Evolutionary conservation across 1,140 invertebrate species (phyloP), one percentile per base, ranked within the genome.

Genomic region (Eriocheir sinensis): DNA sequence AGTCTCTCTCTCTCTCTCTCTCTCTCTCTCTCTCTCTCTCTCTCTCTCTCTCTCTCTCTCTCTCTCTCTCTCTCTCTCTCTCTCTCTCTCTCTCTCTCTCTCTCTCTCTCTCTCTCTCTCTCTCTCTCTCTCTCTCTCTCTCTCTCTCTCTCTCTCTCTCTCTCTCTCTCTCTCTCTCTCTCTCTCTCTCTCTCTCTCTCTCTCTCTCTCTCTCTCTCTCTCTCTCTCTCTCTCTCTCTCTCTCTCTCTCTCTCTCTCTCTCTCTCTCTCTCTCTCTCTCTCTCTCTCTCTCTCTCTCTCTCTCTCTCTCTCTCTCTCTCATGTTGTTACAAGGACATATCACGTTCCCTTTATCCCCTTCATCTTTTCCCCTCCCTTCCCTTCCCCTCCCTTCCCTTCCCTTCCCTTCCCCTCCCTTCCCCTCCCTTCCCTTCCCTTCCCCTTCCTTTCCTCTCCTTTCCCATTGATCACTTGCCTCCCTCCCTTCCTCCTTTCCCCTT

Each of bases 231-330:
- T 80, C 60, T 79, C 12, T 89, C 86, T 89, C 3, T 89, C 86
- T 38, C 36, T 89, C 38, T 41, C 3, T 89, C 86, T 30, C 34
- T 89, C 86, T 72, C 27, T 72, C 53, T 0, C 6, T 32, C 44
- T 34, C 48, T 72, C 3, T 72, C 53, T 91, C 48, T 72, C 44
- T 91, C 48, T 91, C 30, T 91, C 89, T 91, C 89, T 91, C 89
- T 91, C 89, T 91, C 48, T 72, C 44, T 91, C 89, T 91, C 89
- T 91, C 89, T 91, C 89, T 91, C 89, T 72, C 89, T 91, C 89
- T 91, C 89, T 91, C 89, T 91, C 89, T 91, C 89, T 91, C 89
- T 91, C 89, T 91, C 89, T 91, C 89, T 91, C 89, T 91, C 53
- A 83, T 83, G 9, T 83, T 83, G 9, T 15, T 83, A 15, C n/a